Evolutionary conservation across 2,113 vertebrate species (phyloP).

Genomic region (Pycnonotus jocosus): DNA sequence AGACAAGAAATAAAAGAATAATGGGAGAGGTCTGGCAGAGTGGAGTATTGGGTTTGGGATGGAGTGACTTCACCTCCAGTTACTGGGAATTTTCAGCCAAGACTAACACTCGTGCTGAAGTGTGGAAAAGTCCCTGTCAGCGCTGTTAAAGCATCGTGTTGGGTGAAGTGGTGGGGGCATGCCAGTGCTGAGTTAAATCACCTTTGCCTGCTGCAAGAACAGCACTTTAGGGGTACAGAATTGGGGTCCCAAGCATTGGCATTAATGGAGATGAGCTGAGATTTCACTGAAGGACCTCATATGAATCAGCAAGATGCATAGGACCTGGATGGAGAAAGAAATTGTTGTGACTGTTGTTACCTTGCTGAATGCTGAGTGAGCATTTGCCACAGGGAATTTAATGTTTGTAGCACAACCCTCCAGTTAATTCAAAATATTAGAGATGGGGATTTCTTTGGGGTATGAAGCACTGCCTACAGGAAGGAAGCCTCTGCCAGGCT

Average conservation of each 20-base stretch:
- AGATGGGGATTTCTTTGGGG: not conserved
- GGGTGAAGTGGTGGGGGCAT: not conserved
- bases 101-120: not conserved
- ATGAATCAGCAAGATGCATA: not conserved
- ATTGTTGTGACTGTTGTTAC: not conserved
- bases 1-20: not conserved
- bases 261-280: not conserved
- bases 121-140: constrained; percentile 31
- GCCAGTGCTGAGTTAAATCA: not conserved
- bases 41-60: not conserved
- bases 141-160: not conserved
- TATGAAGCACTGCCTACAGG: not conserved
- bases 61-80: not conserved
- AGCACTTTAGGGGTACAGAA: not conserved
- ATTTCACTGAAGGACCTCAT: not conserved
- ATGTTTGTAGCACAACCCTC: not conserved
- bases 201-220: not conserved
- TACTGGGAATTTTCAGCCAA: not conserved
- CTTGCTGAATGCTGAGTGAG: not conserved
- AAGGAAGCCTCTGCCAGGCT: not conserved
- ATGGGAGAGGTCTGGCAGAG: not conserved
- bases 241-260: rapidly evolving
- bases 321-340: not conserved
- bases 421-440: not conserved
- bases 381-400: not conserved